Evolutionary conservation across 2,113 vertebrate genomes (phyloP).

Genomic region (Chamaea fasciata): DNA sequence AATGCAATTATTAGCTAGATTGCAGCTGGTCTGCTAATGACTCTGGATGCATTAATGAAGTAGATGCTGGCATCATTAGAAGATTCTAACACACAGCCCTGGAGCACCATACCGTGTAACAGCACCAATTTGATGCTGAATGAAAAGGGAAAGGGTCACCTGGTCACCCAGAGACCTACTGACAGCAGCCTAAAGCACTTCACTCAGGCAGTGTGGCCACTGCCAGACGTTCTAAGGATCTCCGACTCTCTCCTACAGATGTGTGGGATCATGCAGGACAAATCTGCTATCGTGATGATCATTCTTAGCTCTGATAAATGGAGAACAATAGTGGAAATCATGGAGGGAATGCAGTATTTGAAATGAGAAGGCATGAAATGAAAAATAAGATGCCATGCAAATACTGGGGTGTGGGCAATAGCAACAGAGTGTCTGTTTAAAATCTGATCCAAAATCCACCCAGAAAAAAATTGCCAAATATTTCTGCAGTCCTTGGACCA

Average conservation of each 20-base stretch:
- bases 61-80: not conserved
- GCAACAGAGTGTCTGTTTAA: not conserved
- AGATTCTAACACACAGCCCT: not conserved
- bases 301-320: not conserved
- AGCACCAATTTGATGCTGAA: not conserved
- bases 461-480: not conserved
- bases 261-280: not conserved
- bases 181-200: not conserved
- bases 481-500: not conserved
- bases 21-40: conserved; percentile 13
- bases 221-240: not conserved
- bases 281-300: rapidly evolving
- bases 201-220: rapidly evolving
- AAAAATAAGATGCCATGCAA: not conserved
- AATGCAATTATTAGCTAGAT: conserved; percentile 18
- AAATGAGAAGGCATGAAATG: not conserved
- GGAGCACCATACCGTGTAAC: not conserved
- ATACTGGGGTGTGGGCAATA: not conserved
- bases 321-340: not conserved
- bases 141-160: not conserved
- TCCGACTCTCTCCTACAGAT: not conserved
- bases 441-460: not conserved
- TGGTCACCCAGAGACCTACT: not conserved
- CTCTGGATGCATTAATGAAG: not conserved
- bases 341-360: not conserved